Base-by-base conservation (phyloP, 2,113 vertebrate genomes). In the Ophiodon elongatus region DNA sequence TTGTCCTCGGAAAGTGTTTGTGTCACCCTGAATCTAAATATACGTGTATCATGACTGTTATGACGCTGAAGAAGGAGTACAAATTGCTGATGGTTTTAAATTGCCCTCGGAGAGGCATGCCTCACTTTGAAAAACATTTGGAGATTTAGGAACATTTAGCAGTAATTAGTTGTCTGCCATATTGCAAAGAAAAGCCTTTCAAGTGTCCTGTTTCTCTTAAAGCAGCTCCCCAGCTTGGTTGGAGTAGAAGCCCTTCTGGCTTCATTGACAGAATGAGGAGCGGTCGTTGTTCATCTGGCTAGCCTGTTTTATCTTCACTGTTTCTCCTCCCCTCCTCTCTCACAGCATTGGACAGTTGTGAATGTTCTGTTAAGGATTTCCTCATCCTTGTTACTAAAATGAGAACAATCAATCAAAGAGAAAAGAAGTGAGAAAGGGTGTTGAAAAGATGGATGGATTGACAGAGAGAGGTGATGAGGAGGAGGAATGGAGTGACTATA, bases 131-230 rank as follows among this genome's bases (percentile, higher is more conserved):
- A 54, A 54, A 54, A 64, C 57, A 66, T 81, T 50, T 85, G n/a
- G 6, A 78, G 35, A 23, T 79, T 73, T 83, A 11, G 15, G 17
- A 85, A 33, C 21, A 66, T 64, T 25, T 56, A 64, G 43, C 45
- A 21, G 69, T 23, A 50, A 85, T 83, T 80, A 79, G n/a, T 89
- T 79, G 56, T 76, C 27, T 77, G 17, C 56, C 7, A 57, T 52
- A 19, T 33, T 57, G 29, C 60, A 54, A 75, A 76, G 74, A 80
- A 73, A 73, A 78, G 14, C 52, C 54, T 19, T 31, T 63, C 21
- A 47, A 25, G 35, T 29, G 35, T 11, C 13, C 19, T 8, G 2
- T 64, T 68, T 41, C 4, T 19, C 17, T 64, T 39, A 29, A 76
- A 77, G 64, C 23, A 0, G 35, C 79, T 79, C 21, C n/a, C 83